Percentiles rank a stretch among this genome's conserved stretches.
Evolutionary conservation across 2,113 vertebrate genomes (phyloP).

Genomic region (Saccopteryx leptura): DNA sequence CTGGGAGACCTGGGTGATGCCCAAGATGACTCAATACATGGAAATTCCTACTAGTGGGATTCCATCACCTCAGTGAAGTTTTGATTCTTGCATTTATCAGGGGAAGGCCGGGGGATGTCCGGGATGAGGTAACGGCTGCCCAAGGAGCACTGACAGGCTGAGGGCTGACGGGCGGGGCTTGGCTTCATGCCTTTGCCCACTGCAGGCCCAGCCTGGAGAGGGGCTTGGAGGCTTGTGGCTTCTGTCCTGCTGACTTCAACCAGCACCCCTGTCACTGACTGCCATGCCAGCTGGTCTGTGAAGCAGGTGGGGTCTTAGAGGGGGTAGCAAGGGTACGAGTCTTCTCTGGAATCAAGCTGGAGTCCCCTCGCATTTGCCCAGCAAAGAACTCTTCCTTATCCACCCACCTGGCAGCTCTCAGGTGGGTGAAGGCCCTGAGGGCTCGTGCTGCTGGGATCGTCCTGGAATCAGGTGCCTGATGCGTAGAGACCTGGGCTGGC

Average conservation of each 20-base stretch:
- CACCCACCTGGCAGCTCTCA: rapidly evolving
- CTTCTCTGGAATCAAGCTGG: neutral
- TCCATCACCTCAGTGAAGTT: neutral
- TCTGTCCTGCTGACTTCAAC: neutral
- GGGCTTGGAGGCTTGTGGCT: neutral
- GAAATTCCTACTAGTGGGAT: constrained; percentile 38
- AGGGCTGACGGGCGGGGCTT: neutral
- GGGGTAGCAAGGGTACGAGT: neutral
- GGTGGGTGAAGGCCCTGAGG: neutral
- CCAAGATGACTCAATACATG: neutral
- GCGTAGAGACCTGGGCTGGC: neutral
- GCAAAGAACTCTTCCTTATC: neutral
- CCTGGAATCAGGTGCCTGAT: neutral
- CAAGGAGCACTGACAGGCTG: neutral
- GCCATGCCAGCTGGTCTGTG: neutral
- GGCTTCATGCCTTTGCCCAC: neutral
- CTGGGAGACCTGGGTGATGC: rapidly evolving
- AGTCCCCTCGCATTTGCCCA: neutral
- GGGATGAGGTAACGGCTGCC: rapidly evolving
- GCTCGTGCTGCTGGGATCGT: neutral
- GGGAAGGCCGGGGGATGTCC: rapidly evolving
- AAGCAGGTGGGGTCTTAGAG: neutral
- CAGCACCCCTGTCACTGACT: neutral
- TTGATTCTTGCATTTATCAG: neutral
- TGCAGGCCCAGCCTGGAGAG: neutral